A percentile compares a stretch with the other conserved stretches of the same genome.
phyloP scores from a whole-genome alignment of 2,797 vertebrate species.

The Sibirionetta formosa region DNA sequence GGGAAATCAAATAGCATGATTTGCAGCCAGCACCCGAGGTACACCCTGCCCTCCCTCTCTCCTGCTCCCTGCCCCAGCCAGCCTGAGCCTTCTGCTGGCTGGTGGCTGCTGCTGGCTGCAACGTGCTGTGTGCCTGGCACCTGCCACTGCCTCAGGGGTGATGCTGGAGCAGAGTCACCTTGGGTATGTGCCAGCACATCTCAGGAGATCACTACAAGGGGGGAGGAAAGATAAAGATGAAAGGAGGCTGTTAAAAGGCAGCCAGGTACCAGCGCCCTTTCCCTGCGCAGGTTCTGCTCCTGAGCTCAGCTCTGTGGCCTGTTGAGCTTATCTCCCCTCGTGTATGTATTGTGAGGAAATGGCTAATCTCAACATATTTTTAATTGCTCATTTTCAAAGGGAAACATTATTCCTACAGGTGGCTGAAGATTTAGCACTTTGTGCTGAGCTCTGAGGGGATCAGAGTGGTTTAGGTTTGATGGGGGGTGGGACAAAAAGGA shows the following conservation, averaged over 20 bases:
- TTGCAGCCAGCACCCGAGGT: background rate
- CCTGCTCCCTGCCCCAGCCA: accelerated
- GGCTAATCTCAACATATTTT: background rate
- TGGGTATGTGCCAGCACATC: background rate
- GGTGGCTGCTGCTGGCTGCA: background rate
- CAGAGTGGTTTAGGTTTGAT: background rate
- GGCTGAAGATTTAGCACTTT: background rate
- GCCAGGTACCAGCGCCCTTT: background rate
- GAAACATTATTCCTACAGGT: background rate
- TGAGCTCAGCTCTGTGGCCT: background rate
- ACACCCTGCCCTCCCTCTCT: background rate
- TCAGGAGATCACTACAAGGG: background rate
- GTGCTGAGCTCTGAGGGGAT: background rate
- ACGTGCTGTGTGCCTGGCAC: background rate
- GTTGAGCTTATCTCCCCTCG: background rate
- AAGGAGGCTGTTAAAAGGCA: background rate
- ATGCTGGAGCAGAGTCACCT: background rate
- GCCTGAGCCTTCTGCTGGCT: accelerated
- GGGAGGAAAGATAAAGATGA: background rate
- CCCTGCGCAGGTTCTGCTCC: background rate
- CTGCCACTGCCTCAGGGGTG: background rate
- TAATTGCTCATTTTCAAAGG: constrained; percentile 54
- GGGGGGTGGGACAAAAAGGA: background rate
- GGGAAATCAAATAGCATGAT: background rate
- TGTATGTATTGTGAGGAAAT: background rate